Evolutionary conservation across 2,888 invertebrate species (phyloP), one percentile per base, ranked within the genome.

Genomic region (Cyrtodaria siliqua): DNA sequence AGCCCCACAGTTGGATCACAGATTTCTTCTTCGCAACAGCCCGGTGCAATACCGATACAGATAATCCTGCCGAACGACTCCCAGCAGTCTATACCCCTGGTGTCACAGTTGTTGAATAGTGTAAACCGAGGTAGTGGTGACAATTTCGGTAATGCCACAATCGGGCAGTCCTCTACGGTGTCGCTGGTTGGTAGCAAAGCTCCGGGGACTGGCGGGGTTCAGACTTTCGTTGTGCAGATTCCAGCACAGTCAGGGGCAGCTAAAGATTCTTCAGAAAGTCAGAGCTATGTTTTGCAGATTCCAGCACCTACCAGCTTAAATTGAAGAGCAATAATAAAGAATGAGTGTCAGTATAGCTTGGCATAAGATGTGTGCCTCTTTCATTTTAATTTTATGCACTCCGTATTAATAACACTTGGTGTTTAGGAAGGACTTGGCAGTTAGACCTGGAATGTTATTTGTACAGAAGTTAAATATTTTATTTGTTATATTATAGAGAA

Each of bases 41-140:
- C 56, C 27, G 81, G 78, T 33, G 71, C 75, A 23, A 78, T 81
- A 52, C 81, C 81, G 0, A 77, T 81, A 29, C 77, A 81, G 27
- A 78, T 81, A 12, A 81, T 81, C 27, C 55, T 81, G 23, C 81
- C 81, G 1, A 78, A 64, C 66, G 81, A 78, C 27, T 78, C 78
- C 9, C 81, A 81, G 66, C 81, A 81, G 27, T 50, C 81, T 0
- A 50, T 78, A 0, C 78, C 81, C 0, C 24, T 81, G 16, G 78
- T 81, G 1, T 71, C 75, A n/a, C 81, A 75, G 61, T 56, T 81
- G 23, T 40, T 81, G n/a, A 78, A 69, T 27, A 78, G 78, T 66
- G 75, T 72, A 8, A 33, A 33, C 12, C 16, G 44, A 4, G 44
- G 9, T 18, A 16, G 20, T 9, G 16, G 44, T 20, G 33, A 33